Conservation (phyloP, 53 echinoderm and acorn worm species). For the Paracentrotus lividus region DNA sequence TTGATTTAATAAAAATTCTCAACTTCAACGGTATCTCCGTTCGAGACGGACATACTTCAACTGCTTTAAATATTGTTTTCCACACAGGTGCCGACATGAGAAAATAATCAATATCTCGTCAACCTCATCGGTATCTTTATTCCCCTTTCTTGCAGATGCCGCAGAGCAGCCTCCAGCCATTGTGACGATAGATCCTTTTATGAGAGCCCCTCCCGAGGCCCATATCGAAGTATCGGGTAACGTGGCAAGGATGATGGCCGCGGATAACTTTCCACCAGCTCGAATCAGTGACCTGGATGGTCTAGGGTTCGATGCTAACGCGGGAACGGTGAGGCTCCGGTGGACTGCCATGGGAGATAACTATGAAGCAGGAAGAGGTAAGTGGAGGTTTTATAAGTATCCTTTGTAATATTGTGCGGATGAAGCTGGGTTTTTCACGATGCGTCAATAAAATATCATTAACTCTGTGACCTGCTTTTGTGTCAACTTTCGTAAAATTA, state of each 20-base stretch:
- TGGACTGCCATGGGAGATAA: slow-evolving; percentile 82
- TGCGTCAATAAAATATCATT: no score
- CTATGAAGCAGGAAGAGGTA: slow-evolving; percentile 73
- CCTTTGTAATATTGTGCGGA: no score
- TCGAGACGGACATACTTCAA: no score
- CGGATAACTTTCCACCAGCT: slow-evolving; percentile 75
- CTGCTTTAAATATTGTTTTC: no score
- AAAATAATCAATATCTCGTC: background rate
- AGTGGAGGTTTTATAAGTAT: background rate
- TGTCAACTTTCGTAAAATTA: no score
- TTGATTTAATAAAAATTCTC: no score
- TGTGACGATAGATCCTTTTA: slow-evolving; percentile 72
- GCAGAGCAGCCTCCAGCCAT: slow-evolving; percentile 56
- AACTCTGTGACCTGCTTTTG: no score
- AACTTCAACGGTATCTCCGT: no score
- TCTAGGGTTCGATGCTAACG: background rate
- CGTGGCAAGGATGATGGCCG: slow-evolving; percentile 5
- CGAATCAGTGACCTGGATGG: slow-evolving; percentile 74
- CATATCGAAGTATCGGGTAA: slow-evolving; percentile 62
- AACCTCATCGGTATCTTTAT: background rate
- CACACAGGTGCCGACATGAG: no score
- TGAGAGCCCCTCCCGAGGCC: slow-evolving; percentile 72
- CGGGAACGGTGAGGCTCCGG: slow-evolving; percentile 51
- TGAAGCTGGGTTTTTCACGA: no score
- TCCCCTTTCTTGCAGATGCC: slow-evolving; percentile 32